Evolutionary conservation across 2,113 vertebrate species (phyloP).

Genomic region (Tragelaphus scriptus): DNA sequence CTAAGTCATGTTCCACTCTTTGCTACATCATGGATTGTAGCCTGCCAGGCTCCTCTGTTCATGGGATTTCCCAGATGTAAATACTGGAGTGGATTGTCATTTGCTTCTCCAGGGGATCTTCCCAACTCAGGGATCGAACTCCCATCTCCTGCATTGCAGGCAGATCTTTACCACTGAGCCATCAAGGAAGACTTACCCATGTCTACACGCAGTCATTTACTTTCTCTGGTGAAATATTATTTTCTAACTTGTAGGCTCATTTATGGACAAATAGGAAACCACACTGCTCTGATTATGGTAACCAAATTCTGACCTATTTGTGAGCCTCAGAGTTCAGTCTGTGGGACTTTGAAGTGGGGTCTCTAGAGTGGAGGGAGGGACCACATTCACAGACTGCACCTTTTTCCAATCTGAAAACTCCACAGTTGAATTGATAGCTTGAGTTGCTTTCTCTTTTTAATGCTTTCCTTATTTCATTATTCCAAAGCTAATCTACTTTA

Average conservation of each 20-base stretch:
- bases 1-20: background rate
- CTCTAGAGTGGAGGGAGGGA: background rate
- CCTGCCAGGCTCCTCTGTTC: background rate
- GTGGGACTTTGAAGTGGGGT: background rate
- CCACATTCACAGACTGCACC: background rate
- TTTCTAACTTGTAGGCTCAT: background rate
- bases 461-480: background rate
- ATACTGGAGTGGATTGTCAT: background rate
- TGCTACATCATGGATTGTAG: background rate
- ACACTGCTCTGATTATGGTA: background rate
- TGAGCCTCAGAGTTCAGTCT: background rate
- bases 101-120: background rate
- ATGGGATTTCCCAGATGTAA: background rate
- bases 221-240: background rate
- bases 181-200: background rate
- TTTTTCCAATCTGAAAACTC: background rate
- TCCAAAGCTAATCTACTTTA: background rate
- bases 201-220: background rate
- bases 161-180: background rate
- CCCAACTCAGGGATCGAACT: rapidly evolving
- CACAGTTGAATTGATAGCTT: background rate
- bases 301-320: background rate
- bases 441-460: background rate
- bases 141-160: background rate
- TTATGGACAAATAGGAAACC: background rate